Percentiles rank a stretch among this genome's conserved stretches.
Evolutionary conservation across 64 coral and sea anemone species (phyloP).

Genomic region (Astreopora myriophthalma): DNA sequence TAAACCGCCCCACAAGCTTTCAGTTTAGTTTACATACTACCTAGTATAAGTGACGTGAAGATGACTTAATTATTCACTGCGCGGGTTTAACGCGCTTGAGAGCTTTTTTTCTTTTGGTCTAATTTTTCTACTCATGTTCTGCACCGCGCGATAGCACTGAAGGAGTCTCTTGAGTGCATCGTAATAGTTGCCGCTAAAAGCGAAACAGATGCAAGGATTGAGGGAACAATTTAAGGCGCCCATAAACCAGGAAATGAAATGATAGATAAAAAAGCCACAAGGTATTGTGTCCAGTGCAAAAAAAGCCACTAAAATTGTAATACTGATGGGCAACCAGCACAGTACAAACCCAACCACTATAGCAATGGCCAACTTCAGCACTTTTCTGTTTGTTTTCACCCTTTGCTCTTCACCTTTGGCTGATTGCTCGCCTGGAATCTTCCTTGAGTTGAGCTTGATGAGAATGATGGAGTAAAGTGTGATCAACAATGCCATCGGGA

Average conservation of each 20-base stretch:
- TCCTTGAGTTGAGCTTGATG: neutral
- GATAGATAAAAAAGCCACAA: neutral
- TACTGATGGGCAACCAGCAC: neutral
- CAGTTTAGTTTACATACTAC: too few relatives aligned
- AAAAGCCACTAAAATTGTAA: neutral
- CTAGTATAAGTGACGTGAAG: too few relatives aligned
- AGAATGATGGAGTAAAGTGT: neutral
- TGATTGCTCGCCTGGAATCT: neutral
- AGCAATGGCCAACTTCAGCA: neutral
- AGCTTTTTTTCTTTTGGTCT: too few relatives aligned
- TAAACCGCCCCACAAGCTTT: too few relatives aligned
- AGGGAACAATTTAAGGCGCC: neutral
- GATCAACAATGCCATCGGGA: neutral
- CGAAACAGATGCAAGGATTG: conserved; percentile 14
- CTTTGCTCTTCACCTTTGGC: neutral
- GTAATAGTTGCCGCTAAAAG: neutral
- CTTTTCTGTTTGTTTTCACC: neutral
- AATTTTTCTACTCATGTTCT: too few relatives aligned
- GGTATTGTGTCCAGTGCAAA: neutral
- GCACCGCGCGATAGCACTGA: neutral
- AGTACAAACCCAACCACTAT: neutral
- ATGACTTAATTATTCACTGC: too few relatives aligned
- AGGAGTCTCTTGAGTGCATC: neutral
- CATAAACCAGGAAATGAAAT: neutral
- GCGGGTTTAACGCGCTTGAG: too few relatives aligned